Evolutionary conservation across 1,140 invertebrate species (phyloP).

Genomic region (Chironomus tepperi): DNA sequence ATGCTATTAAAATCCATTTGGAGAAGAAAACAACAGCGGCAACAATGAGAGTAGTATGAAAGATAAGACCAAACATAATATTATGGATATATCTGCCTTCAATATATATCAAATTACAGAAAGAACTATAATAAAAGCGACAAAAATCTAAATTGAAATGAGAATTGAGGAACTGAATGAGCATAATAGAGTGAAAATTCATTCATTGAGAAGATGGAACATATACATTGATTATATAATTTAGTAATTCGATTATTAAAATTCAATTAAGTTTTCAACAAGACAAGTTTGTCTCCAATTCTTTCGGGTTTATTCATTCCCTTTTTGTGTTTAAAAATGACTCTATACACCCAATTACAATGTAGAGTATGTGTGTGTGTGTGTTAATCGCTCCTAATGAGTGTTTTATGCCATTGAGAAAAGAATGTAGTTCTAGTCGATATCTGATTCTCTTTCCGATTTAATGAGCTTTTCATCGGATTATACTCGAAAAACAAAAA

Average conservation of each 20-base stretch:
- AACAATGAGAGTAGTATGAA: background rate
- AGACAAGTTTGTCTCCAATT: background rate
- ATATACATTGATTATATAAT: background rate
- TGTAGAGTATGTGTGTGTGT: background rate
- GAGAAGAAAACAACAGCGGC: background rate
- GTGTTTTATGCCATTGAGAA: background rate
- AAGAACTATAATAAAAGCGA: background rate
- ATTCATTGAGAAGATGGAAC: no score
- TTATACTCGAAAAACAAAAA: background rate
- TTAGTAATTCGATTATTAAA: conserved; percentile 19
- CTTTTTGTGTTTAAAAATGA: no score
- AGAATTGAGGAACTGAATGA: background rate
- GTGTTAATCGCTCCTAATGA: conserved; percentile 10
- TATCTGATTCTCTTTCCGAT: background rate
- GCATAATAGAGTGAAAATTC: background rate
- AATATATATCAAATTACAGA: conserved; percentile 22
- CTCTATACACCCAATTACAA: no score
- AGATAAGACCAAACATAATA: background rate
- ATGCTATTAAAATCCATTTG: conserved; percentile 20
- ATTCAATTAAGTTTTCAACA: conserved; percentile 15
- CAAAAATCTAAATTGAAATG: conserved; percentile 17
- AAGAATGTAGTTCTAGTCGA: background rate
- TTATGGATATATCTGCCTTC: background rate
- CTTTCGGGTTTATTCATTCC: background rate
- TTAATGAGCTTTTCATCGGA: conserved; percentile 18